Conservation (phyloP, 1,140 invertebrate species). For the Cydia pomonella region DNA sequence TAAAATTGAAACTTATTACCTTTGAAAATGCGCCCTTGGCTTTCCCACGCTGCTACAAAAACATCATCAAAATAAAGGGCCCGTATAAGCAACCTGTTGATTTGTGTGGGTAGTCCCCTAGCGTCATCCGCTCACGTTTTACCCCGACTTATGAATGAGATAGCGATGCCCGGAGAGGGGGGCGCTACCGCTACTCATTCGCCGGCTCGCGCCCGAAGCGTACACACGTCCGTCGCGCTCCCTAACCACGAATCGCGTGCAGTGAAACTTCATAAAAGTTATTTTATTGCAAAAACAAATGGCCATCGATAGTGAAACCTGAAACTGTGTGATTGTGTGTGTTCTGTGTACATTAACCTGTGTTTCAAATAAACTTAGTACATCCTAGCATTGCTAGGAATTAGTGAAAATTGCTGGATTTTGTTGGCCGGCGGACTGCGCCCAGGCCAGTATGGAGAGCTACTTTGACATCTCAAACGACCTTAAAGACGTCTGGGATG, state of each 20-base stretch:
- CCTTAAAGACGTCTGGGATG: slow-evolving; percentile 88
- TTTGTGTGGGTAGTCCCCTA: slow-evolving; percentile 52
- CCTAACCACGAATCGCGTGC: slow-evolving; percentile 66
- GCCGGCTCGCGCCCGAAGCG: slow-evolving; percentile 58
- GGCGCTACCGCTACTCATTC: slow-evolving; percentile 58
- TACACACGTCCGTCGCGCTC: slow-evolving; percentile 44
- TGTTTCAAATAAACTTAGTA: slow-evolving; percentile 43
- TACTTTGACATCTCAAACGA: slow-evolving; percentile 86
- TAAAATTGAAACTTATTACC: too few relatives aligned
- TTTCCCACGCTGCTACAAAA: slow-evolving; percentile 38
- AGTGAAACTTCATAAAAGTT: slow-evolving; percentile 69
- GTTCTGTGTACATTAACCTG: slow-evolving; percentile 61
- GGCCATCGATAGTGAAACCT: slow-evolving; percentile 72
- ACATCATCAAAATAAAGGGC: slow-evolving; percentile 43
- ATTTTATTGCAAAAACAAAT: slow-evolving; percentile 68
- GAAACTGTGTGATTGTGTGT: slow-evolving; percentile 63
- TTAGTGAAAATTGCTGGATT: slow-evolving; percentile 53
- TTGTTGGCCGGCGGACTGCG: slow-evolving; percentile 66
- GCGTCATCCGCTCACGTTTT: slow-evolving; percentile 49
- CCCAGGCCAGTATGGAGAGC: slow-evolving; percentile 82
- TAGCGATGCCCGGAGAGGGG: slow-evolving; percentile 47
- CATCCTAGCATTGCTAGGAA: too few relatives aligned
- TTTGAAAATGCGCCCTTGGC: slow-evolving; percentile 32
- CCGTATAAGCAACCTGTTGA: slow-evolving; percentile 47
- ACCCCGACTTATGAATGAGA: slow-evolving; percentile 74